Base-by-base conservation (phyloP, 1,140 invertebrate species). In the Drosophila suzukii region DNA sequence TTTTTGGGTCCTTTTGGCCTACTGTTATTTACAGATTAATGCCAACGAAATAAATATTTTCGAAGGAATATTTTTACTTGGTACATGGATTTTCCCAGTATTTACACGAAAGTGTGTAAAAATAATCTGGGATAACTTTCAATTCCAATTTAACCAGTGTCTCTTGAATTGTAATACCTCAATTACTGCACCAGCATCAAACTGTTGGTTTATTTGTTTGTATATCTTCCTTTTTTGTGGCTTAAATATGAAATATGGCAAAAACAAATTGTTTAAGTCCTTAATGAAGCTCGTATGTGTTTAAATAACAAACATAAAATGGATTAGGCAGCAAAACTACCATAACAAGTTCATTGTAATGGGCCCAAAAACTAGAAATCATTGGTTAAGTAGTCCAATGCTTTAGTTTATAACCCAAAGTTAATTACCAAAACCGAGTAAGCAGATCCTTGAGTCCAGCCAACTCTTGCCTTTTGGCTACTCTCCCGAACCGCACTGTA, bases 1-100 rank as follows among this genome's bases (percentile, higher is more conserved):
- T 30, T 68, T 56, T 55, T 46, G 32, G 34, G 54, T 59, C 36
- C 12, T 20, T 27, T 59, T n/a, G 4, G 20, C 20, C 3, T 55
- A 30, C 20, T 62, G 60, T 38, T 60, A 60, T 62, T 62, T 43
- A 8, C 15, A 12, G 60, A 62, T 43, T 59, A 62, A 43, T 59
- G 32, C 58, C 32, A 36, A 36, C 13, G 55, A 34, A n/a, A 13
- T 57, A 62, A 62, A 59, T 62, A 62, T 32, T 62, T 59, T 32
- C 39, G 17, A 15, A 11, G 13, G 17, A 38, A 62, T 43, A 32
- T 32, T 41, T 62, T 20, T 27, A 20, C 17, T 58, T 55, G 36
- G 5, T 13, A 8, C 32, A 17, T 3, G 32, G 13, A 34, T 51
- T 36, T 36, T 32, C 5, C 2, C 13, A 50, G 49, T n/a, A 11